phyloP scores from a whole-genome alignment of 2,113 vertebrate genomes.

The Callopanchax toddi region DNA sequence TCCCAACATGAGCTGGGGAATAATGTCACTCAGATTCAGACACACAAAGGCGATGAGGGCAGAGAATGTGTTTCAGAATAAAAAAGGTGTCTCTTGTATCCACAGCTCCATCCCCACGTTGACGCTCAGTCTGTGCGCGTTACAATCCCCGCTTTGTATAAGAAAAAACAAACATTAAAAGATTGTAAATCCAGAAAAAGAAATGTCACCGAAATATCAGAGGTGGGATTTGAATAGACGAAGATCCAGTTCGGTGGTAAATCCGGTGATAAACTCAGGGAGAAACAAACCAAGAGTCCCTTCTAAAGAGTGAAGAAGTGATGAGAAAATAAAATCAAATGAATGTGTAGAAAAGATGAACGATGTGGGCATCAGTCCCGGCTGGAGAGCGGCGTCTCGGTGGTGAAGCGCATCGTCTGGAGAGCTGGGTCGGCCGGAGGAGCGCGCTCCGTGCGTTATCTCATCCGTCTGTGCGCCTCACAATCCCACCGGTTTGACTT shows the following conservation, averaged over 20 bases:
- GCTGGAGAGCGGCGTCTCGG: slow-evolving; percentile 32
- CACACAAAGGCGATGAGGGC: slow-evolving; percentile 4
- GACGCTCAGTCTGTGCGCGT: slow-evolving; percentile 54
- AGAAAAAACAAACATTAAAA: slow-evolving; percentile 5
- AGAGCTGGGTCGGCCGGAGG: slow-evolving; percentile 38
- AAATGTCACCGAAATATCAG: too few relatives aligned
- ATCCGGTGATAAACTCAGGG: slow-evolving; percentile 34
- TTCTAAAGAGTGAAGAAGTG: slow-evolving; percentile 43
- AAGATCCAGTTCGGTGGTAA: slow-evolving; percentile 40
- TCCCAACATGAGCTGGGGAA: slow-evolving; percentile 30
- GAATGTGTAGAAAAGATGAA: too few relatives aligned
- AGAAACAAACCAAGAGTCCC: slow-evolving; percentile 35
- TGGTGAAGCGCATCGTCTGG: slow-evolving; percentile 55
- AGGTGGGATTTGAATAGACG: not conserved
- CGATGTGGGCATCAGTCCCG: slow-evolving; percentile 27
- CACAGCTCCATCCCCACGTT: slow-evolving; percentile 73
- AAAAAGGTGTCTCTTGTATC: slow-evolving; percentile 58
- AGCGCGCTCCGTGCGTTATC: slow-evolving; percentile 53
- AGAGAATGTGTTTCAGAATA: slow-evolving; percentile 45
- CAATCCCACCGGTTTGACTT: slow-evolving; percentile 75
- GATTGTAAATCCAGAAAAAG: slow-evolving; percentile 60
- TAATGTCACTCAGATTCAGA: slow-evolving; percentile 4
- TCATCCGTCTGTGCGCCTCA: slow-evolving; percentile 60
- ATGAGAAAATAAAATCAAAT: slow-evolving; percentile 2
- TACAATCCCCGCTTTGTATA: slow-evolving; percentile 41